Base-by-base conservation (phyloP, 2,113 vertebrate species). In the Lipophrys pholis region DNA sequence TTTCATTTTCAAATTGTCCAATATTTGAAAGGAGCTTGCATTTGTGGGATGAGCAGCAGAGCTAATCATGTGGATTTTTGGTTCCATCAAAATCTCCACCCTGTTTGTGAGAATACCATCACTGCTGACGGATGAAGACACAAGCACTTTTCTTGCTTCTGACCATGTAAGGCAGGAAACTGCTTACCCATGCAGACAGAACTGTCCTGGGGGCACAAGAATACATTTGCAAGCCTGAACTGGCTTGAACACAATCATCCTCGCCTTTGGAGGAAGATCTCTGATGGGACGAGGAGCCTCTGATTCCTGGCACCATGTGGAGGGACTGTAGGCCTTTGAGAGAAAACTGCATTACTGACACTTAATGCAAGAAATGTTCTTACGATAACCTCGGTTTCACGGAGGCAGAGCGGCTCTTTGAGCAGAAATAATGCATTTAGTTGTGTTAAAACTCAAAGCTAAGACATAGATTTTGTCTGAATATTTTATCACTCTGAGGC, bases 321-420 rank as follows among this genome's bases (percentile, higher is more conserved):
- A 72, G 65, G 55, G 65, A 49, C 52, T 6, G 41, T 52, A 75
- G 41, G 49, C 42, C 69, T 57, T 62, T 66, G 66, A 78, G 55
- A 61, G 67, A 69, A 81, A 84, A 79, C 58, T 64, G 41, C 67
- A 86, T 86, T 67, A 65, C 36, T 57, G 59, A 63, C n/a, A 56
- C 61, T 36, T 50, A 42, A 70, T 15, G 40, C 43, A 61, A 66
- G 65, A 72, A 69, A 67, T 52, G 57, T 57, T 68, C 17, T 16
- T 49, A 64, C 49, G 57, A 60, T 60, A 62, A 57, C 49, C 12
- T 1, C 2, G 52, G 48, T 30, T 30, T 30, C 21, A 30, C 4
- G 21, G 21, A 30, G 5, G 38, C n/a, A 58, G 45, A 50, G 39
- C 43, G 43, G 12, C 17, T 46, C 8, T 48, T 21, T 9, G 12